phyloP scores from a whole-genome alignment of 2,797 vertebrate species.

The Phoxinus dragarum region DNA sequence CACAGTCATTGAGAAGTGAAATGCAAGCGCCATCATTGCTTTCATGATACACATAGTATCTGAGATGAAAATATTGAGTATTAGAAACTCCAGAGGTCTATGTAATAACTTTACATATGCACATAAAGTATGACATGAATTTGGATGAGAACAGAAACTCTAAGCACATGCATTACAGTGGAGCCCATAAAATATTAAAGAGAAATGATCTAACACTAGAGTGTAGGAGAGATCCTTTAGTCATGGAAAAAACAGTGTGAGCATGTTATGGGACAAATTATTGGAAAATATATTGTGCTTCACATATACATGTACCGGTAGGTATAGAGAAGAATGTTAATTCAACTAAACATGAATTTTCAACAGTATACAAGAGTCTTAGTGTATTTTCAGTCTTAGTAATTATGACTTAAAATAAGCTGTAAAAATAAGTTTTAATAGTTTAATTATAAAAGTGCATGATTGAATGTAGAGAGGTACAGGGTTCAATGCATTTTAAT shows the following conservation, averaged over 20 bases:
- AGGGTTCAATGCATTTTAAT: background rate
- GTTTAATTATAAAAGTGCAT: background rate
- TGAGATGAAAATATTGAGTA: constrained; percentile 43
- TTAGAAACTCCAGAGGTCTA: constrained; percentile 44
- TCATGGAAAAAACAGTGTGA: background rate
- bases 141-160: constrained; percentile 51
- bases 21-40: constrained; percentile 2
- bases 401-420: background rate
- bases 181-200: constrained; percentile 29
- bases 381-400: too few species aligned
- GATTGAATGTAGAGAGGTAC: background rate
- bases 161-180: constrained; percentile 37
- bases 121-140: constrained; percentile 45
- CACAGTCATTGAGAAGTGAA: background rate
- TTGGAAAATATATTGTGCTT: background rate
- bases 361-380: background rate
- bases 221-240: constrained; percentile 2
- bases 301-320: background rate
- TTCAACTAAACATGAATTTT: background rate
- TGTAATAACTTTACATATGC: constrained; percentile 40
- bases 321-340: background rate
- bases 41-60: constrained; percentile 2
- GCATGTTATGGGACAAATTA: constrained; percentile 16
- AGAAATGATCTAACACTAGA: constrained; percentile 14
- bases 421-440: too few species aligned